These are phyloP conservation scores for Pollimyrus isidori DNA, from an alignment of 2,113 vertebrate genomes.

Conservation along the genomic window DNA sequence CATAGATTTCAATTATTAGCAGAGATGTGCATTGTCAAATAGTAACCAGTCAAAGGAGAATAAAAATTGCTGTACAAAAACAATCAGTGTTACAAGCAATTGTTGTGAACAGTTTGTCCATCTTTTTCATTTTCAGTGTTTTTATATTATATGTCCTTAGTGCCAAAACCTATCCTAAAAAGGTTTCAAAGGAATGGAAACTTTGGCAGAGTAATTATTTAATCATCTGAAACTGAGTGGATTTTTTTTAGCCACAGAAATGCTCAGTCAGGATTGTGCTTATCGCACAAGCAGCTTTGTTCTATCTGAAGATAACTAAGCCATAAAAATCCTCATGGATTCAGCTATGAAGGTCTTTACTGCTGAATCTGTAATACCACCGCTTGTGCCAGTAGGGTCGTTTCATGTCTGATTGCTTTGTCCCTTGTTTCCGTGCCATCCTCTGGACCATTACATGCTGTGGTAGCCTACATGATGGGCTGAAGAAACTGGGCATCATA, in stretches of 20 bases:
- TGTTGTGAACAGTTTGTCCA: background rate
- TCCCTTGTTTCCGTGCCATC: background rate
- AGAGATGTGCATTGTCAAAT: background rate
- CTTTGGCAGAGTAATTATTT: background rate
- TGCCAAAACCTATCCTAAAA: background rate
- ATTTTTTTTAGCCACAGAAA: background rate
- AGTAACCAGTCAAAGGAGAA: background rate
- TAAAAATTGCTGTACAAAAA: background rate
- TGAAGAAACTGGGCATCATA: background rate
- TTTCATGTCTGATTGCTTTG: background rate
- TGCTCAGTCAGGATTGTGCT: background rate
- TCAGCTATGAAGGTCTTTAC: background rate
- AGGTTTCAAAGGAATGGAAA: background rate
- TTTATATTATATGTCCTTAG: background rate
- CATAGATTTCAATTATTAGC: background rate
- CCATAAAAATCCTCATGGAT: background rate
- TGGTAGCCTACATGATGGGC: background rate
- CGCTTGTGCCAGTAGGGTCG: background rate
- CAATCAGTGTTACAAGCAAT: background rate
- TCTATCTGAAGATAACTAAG: background rate
- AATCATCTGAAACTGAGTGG: background rate
- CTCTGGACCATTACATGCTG: background rate
- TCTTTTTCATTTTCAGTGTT: background rate
- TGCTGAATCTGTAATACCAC: background rate
- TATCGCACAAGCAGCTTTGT: background rate